phyloP scores from a whole-genome alignment of 2,888 invertebrate species.

The Cybosia mesomella region DNA sequence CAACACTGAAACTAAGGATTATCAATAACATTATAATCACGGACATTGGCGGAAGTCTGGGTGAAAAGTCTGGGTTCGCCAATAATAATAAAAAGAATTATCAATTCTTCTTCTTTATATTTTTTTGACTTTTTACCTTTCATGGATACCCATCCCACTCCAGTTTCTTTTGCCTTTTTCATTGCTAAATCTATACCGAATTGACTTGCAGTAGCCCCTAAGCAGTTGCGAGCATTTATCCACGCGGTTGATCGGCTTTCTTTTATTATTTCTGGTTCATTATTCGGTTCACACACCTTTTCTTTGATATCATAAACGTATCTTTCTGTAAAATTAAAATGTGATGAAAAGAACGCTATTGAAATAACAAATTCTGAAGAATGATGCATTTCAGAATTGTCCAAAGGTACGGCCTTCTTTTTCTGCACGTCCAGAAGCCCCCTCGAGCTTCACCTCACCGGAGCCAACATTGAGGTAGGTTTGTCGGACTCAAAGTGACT shows the following conservation, averaged over 20 bases:
- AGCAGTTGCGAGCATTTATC: slow-evolving; percentile 93
- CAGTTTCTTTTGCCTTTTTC: slow-evolving; percentile 91
- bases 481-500: no score
- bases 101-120: no score
- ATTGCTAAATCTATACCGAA: slow-evolving; percentile 94
- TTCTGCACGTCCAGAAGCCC: no score
- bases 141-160: slow-evolving; percentile 94
- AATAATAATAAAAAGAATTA: no score
- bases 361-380: not conserved
- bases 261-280: slow-evolving; percentile 89
- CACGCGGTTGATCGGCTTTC: slow-evolving; percentile 90
- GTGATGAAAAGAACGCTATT: not conserved
- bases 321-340: slow-evolving; percentile 87
- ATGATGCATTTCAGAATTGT: no score
- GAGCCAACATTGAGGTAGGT: no score
- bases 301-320: slow-evolving; percentile 92
- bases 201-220: slow-evolving; percentile 94
- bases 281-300: slow-evolving; percentile 88
- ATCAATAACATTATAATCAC: no score
- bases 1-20: no score
- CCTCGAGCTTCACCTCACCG: no score
- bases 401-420: no score
- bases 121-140: slow-evolving; percentile 81
- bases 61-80: no score
- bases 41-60: no score